Conservation (phyloP, 2,888 invertebrate species). For the Pollenia amentaria region DNA sequence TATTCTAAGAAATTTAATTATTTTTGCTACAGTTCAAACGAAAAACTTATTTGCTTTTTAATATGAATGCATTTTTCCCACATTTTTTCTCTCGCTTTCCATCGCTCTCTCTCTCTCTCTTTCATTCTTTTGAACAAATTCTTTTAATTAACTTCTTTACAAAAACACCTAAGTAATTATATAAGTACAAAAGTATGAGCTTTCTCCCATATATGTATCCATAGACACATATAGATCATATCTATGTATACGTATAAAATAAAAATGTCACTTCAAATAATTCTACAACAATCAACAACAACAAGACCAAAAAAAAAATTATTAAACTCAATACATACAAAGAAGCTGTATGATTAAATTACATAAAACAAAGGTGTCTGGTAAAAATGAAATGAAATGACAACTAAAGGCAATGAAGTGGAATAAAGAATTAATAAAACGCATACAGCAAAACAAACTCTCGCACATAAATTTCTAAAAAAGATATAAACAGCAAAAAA, state of each 20-base stretch:
- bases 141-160: conserved; percentile 56
- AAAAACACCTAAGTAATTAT: not conserved
- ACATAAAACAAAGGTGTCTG: conserved; percentile 74
- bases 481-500: conserved; percentile 36
- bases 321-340: conserved; percentile 40
- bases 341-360: conserved; percentile 69
- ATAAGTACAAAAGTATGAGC: not conserved
- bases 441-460: conserved; percentile 49
- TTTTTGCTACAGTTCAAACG: conserved; percentile 4
- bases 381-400: conserved; percentile 70
- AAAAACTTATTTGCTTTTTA: not conserved
- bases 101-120: too few relatives aligned
- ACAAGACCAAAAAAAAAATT: conserved; percentile 29
- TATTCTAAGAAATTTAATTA: too few relatives aligned
- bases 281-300: conserved; percentile 42
- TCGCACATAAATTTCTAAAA: conserved; percentile 73
- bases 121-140: not conserved
- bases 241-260: conserved; percentile 5
- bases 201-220: not conserved
- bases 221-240: too few relatives aligned
- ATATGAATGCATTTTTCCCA: too few relatives aligned
- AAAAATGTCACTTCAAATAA: conserved; percentile 54
- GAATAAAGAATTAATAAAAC: conserved; percentile 67
- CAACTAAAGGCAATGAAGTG: conserved; percentile 78
- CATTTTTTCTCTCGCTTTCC: not conserved